Evolutionary conservation across 1,140 invertebrate genomes (phyloP).

Genomic region (Drosophila lowei): DNA sequence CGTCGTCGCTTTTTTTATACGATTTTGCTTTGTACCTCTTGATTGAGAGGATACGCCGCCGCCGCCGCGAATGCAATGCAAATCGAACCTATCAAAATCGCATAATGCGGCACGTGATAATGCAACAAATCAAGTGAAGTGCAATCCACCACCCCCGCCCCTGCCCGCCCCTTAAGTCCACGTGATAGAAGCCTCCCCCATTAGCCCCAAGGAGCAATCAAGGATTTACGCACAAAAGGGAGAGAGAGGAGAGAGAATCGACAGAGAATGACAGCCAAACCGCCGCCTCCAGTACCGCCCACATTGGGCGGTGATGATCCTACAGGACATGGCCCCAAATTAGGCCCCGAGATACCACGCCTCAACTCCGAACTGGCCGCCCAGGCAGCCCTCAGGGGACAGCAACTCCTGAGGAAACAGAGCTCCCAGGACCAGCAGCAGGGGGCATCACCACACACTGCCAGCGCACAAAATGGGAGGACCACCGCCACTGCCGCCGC

Average conservation of each 20-base stretch:
- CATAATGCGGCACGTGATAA: conserved; percentile 57
- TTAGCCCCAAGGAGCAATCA: too few relatives aligned
- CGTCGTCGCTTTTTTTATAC: conserved; percentile 41
- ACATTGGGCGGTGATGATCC: conserved; percentile 49
- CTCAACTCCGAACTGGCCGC: conserved; percentile 78
- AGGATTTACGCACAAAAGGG: conserved; percentile 50
- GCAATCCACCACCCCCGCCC: conserved; percentile 6
- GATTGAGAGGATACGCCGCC: background rate
- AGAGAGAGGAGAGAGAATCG: conserved; percentile 4
- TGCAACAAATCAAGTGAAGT: conserved; percentile 54
- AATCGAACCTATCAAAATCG: conserved; percentile 36
- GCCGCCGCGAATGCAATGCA: conserved; percentile 21
- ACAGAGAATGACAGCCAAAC: conserved; percentile 62
- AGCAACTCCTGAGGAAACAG: conserved; percentile 76
- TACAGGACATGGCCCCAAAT: conserved; percentile 52
- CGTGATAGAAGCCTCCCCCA: too few relatives aligned
- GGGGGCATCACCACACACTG: conserved; percentile 18
- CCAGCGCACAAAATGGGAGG: conserved; percentile 30
- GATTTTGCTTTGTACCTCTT: conserved; percentile 18
- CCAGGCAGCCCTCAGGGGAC: conserved; percentile 75
- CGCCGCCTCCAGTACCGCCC: conserved; percentile 63
- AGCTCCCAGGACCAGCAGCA: conserved; percentile 51
- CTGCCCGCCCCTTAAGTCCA: too few relatives aligned
- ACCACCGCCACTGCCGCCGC: conserved; percentile 71
- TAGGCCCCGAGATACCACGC: conserved; percentile 78